These are phyloP conservation scores for Hippocampus comes DNA, from an alignment of 2,113 vertebrate species.

Conservation along the genomic window DNA sequence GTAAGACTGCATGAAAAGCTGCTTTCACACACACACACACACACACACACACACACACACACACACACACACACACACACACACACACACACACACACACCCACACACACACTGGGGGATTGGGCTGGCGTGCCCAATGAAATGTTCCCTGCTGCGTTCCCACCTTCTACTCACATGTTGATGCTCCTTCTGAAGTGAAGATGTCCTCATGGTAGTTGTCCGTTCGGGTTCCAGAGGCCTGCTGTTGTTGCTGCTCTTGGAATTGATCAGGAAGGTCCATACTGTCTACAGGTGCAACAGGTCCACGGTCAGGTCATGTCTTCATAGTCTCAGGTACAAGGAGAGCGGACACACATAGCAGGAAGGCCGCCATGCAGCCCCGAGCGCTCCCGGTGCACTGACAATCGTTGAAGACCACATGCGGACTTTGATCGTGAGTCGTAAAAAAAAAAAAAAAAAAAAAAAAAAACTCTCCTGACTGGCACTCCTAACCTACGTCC, in stretches of 20 bases:
- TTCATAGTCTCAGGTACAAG: constrained; percentile 45
- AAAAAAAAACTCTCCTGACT: constrained; percentile 63
- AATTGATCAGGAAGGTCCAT: constrained; percentile 62
- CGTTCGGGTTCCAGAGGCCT: constrained; percentile 24
- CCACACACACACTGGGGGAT: too few relatives aligned
- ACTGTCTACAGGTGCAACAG: constrained; percentile 27
- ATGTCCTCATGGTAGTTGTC: constrained; percentile 34
- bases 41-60: too few relatives aligned
- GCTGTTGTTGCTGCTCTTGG: constrained; percentile 38
- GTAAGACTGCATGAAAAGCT: too few relatives aligned
- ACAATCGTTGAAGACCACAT: constrained; percentile 55
- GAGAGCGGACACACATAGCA: constrained; percentile 32
- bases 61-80: too few relatives aligned
- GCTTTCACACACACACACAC: too few relatives aligned
- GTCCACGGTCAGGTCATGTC: constrained; percentile 25
- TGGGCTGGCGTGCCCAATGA: neutral
- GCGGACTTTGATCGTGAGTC: constrained; percentile 69
- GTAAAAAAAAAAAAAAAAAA: constrained; percentile 51
- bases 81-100: too few relatives aligned
- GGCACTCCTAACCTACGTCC: constrained; percentile 69
- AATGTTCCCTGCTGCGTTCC: neutral
- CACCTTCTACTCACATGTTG: constrained; percentile 66
- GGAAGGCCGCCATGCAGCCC: constrained; percentile 40
- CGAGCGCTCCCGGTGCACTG: constrained; percentile 50
- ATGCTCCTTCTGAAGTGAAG: constrained; percentile 50